phyloP scores from a whole-genome alignment of 2,113 vertebrate species.

The Misgurnus mizolepis region DNA sequence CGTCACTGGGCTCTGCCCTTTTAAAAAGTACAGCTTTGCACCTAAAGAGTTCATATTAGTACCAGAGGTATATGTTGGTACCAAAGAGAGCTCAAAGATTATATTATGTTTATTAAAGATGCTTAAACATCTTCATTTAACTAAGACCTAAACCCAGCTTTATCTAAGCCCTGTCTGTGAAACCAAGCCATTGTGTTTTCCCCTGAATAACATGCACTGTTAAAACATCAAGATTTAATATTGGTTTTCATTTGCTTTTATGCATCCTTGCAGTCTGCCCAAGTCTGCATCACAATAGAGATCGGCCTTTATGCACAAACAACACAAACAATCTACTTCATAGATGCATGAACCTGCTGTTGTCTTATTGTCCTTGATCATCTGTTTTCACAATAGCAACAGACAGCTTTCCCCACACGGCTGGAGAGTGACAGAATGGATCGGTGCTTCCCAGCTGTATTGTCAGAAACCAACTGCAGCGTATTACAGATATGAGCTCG shows the following conservation, averaged over 20 bases:
- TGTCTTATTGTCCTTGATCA: conserved; percentile 6
- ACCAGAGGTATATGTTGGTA: too few relatives aligned
- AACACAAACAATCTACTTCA: conserved; percentile 15
- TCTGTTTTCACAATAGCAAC: conserved; percentile 1
- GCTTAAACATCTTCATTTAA: too few relatives aligned
- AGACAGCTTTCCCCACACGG: neutral
- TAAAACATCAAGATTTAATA: neutral
- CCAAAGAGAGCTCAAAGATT: too few relatives aligned
- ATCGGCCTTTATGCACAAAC: neutral
- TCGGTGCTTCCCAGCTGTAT: conserved; percentile 44
- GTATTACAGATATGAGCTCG: conserved; percentile 61
- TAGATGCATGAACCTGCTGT: conserved; percentile 19
- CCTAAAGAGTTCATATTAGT: too few relatives aligned
- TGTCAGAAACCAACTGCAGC: conserved; percentile 54
- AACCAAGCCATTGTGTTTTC: too few relatives aligned
- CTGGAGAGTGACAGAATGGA: conserved; percentile 27
- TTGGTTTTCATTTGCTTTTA: neutral
- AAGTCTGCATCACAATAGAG: conserved; percentile 1
- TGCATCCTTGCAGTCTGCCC: conserved; percentile 1
- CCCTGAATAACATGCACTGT: neutral
- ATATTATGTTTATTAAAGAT: too few relatives aligned
- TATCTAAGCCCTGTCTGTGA: too few relatives aligned
- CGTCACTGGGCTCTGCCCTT: too few relatives aligned
- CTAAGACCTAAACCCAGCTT: too few relatives aligned
- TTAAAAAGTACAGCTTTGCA: too few relatives aligned